Percentiles rank a stretch among this genome's conserved stretches.
phyloP scores from a whole-genome alignment of 2,113 vertebrate species.

The Recurvirostra avosetta region DNA sequence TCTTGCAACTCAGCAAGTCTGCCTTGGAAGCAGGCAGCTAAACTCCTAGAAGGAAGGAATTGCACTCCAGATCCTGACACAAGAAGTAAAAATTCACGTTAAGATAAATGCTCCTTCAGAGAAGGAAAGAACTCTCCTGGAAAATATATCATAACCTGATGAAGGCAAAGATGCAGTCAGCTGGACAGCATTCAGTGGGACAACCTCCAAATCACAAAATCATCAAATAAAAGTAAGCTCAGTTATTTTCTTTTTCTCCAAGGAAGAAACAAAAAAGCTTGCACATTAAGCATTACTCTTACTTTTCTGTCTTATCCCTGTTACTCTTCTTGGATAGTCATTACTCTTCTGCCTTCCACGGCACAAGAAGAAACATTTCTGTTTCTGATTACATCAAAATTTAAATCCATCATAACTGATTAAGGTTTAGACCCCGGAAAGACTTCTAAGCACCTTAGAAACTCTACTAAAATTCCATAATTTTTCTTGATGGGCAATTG shows the following conservation, averaged over 20 bases:
- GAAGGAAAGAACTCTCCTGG: background rate
- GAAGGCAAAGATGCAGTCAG: background rate
- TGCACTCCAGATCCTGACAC: background rate
- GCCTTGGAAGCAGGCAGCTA: background rate
- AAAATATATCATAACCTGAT: background rate
- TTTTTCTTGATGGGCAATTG: background rate
- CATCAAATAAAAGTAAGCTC: background rate
- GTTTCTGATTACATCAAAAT: background rate
- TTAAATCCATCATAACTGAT: background rate
- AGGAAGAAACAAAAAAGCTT: background rate
- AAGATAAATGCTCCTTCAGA: background rate
- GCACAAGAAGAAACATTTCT: background rate
- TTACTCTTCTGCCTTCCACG: background rate
- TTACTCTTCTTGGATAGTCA: background rate
- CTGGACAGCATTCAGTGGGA: background rate
- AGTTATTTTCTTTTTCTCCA: background rate
- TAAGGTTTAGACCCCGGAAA: background rate
- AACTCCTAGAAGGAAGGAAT: background rate
- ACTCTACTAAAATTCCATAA: background rate
- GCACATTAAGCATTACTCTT: background rate
- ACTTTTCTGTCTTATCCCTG: background rate
- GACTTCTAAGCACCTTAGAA: background rate
- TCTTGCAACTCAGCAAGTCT: background rate
- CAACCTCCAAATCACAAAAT: background rate
- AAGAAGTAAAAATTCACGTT: background rate